Base-by-base conservation (phyloP, 2,888 invertebrate genomes). In the Aquatica leii region DNA sequence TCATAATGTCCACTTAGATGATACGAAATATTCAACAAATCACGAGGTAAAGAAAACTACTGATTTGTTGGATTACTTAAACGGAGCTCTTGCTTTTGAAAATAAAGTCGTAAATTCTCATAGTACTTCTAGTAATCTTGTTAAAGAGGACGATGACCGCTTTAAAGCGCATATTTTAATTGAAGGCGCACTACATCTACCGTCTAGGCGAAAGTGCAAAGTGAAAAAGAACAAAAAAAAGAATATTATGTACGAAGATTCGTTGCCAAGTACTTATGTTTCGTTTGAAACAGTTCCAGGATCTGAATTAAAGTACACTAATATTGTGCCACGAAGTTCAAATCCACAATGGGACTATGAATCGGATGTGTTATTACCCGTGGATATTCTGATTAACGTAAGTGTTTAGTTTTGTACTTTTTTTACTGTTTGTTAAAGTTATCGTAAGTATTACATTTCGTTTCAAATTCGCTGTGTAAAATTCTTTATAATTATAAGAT, bases 191-290 rank as follows among this genome's bases (percentile, higher is more conserved):
- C 78, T 85, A 46, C 85, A 87, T 75, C 78, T 88, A 65, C 86
- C 86, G 0, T 78, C 79, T 73, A 65, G 79, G 70, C 75, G 77
- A 67, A 80, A 77, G 65, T 74, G 76, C 60, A 77, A 79, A 69
- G 74, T 77, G 37, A 78, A 77, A 67, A 77, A 77, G 54, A 72
- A 74, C 46, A 74, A 78, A 70, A 71, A 63, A 72, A 78, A 73
- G 73, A 70, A 67, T 24, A 55, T 69, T 0, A 75, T 75, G 58
- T 59, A 67, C 37, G 79, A 82, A 24, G 83, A 84, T 54, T 79
- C 84, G 11, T 82, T 85, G 50, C 87, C 87, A 8, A 85, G 84
- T 71, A 84, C 86, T 40, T 88, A 88, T 72, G 88, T 88, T 8
- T 86, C 86, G 51, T 88, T 88, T 74, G 86, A 87, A 73, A 83